Evolutionary conservation across 2,888 invertebrate genomes (phyloP), one percentile per base, ranked within the genome.

Genomic region (Drosophila meridionalis): DNA sequence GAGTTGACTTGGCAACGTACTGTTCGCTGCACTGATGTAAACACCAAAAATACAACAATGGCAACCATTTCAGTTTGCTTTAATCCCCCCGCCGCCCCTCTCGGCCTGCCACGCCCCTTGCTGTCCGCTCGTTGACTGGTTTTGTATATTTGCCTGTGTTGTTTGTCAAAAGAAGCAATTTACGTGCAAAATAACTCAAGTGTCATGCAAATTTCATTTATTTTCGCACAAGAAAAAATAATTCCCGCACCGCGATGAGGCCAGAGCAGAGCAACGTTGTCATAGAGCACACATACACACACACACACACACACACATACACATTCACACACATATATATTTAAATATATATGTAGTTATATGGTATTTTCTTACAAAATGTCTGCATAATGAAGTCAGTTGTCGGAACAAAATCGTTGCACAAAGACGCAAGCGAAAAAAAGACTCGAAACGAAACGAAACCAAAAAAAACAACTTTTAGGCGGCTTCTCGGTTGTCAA

Each of bases 171-270:
- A 89, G 90, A 88, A 88, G 90, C 91, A 92, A 91, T 91, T 92
- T 91, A 91, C 92, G 92, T 92, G 91, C 92, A 92, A 92, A 91
- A 92, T 91, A 91, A 91, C 91, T 91, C 91, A 90, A 91, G 91
- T 91, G 91, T 92, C 92, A 91, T 91, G 91, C 92, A 92, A 91
- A 91, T 91, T 91, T 91, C 86, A 89, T 90, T 87, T 87, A 87
- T 87, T 87, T 87, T 89, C 84, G 77, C 87, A 87, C 89, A 87
- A 87, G 84, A 87, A 82, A 81, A 83, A 86, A 90, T 84, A 79
- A 90, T 88, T 88, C 86, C 76, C 76, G 86, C 83, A 81, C 73
- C 81, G 78, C 78, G 69, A 56, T 69, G 56, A 68, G 69, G 77
- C 80, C 64, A 69, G 48, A 62, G 58, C 14, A 64, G 78, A 57